phyloP scores from a whole-genome alignment of 2,888 invertebrate genomes.

The Drosophila prostipennis region DNA sequence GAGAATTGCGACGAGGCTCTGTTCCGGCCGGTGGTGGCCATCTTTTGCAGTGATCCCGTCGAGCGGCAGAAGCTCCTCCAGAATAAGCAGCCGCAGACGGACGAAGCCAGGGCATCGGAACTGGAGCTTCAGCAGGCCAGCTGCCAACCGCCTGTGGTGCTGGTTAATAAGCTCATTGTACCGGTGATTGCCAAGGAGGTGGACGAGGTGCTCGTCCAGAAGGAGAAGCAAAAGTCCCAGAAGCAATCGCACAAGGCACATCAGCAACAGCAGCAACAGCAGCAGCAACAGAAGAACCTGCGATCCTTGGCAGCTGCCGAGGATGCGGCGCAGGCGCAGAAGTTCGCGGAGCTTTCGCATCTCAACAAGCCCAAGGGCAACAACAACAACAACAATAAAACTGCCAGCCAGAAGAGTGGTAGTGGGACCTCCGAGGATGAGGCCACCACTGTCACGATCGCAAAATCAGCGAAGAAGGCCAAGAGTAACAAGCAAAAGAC shows the following conservation, averaged over 20 bases:
- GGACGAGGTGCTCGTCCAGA: conserved; percentile 77
- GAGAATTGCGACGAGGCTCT: conserved; percentile 89
- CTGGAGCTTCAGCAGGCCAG: conserved; percentile 32
- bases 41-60: conserved; percentile 80
- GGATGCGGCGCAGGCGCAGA: conserved; percentile 51
- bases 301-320: conserved; percentile 58
- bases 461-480: conserved; percentile 48
- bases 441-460: conserved; percentile 21
- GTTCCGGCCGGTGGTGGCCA: conserved; percentile 88
- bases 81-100: conserved; percentile 10
- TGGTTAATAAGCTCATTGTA: conserved; percentile 82
- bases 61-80: conserved; percentile 59
- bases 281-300: conserved; percentile 41
- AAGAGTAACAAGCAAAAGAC: conserved; percentile 42
- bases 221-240: conserved; percentile 66
- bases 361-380: conserved; percentile 54
- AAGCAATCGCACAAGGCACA: conserved; percentile 42
- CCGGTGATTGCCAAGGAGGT: conserved; percentile 83
- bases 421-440: conserved; percentile 55
- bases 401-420: conserved; percentile 46
- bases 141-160: conserved; percentile 75
- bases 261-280: conserved; percentile 31
- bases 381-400: conserved; percentile 28
- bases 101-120: not conserved
- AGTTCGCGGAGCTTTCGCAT: conserved; percentile 63